Evolutionary conservation across 2,797 vertebrate genomes (phyloP), one percentile per base, ranked within the genome.

Genomic region (Lithobates pipiens): DNA sequence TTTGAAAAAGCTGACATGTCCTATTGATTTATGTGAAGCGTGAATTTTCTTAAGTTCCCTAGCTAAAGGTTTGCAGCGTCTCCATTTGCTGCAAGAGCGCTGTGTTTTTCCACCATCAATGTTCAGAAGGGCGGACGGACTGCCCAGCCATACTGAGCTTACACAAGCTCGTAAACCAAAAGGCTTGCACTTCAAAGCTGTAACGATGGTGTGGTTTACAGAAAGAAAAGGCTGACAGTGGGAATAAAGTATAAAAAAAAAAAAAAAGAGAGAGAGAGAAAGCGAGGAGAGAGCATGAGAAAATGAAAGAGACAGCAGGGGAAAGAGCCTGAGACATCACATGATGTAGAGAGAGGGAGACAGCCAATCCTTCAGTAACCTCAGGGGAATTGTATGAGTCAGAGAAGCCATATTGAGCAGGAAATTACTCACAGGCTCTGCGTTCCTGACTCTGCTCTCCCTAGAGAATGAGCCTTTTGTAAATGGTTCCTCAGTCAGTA

Each of bases 371-470:
- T 93, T 94, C 96, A 92, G 93, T 95, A 95, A 92, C 94, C 95
- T 95, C 94, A 93, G 94, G 94, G 97, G 97, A 95, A 92, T 91
- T 46, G 92, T 95, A 95, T 97, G 97, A 99, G 97, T 98, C 97
- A 98, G 96, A 97, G 96, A 95, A 94, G 96, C 96, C 96, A 97
- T 97, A 96, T 96, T 97, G 96, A 96, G 97, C 97, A 98, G 97
- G 97, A 99, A 99, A 97, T 98, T 97, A 99, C 95, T 99, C 97
- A 97, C 94, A 95, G 95, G 89, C 95, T 91, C 93, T 94, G 95
- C 94, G 94, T 93, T 92, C 93, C 92, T 93, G 94, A 92, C 94
- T 95, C 93, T 93, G 91, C 79, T 89, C 93, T 95, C 94, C 94
- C 94, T 91, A 92, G 93, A 94, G 93, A 95, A 94, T 93, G 93